Base-by-base conservation (phyloP, 2,113 vertebrate species). In the Pholis gunnellus region DNA sequence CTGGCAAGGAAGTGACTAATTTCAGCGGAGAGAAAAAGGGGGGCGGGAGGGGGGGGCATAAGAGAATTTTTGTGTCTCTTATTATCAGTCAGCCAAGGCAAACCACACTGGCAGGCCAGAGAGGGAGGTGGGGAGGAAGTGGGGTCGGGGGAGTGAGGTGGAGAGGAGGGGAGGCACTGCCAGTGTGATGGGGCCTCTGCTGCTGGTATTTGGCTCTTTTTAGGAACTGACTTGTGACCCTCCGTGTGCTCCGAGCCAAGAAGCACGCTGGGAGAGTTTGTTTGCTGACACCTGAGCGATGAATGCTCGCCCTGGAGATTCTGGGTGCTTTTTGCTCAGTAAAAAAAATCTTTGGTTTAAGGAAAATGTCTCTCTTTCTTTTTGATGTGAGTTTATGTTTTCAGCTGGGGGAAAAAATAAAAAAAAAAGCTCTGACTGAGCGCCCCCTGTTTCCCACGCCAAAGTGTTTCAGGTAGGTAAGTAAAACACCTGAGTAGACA, bases 61-160 rank as follows among this genome's bases (percentile, higher is more conserved):
- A 93, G 93, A 93, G 91, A 93, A 93, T 93, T 96, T 96, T 93
- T 94, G 91, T 89, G 93, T 95, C 87, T 95, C 93, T 95, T 95
- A 96, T 97, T 96, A 96, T 96, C 95, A 96, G 92, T 88, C 93
- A 95, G 93, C 93, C 92, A 95, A 96, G 95, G 95, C 91, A 95
- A 96, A 96, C 96, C 95, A 92, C 95, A 95, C 91, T 89, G 90
- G 77, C 92, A 94, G 94, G 92, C 92, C 93, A 92, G 29, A 83
- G 79, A 86, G 82, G 89, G 89, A 36, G 86, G 56, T 83, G 80
- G 18, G 81, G 78, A 84, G 88, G 91, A 91, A 88, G 91, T 93
- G 36, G 48, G 66, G 91, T 34, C 5, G 5, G 34, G 34, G 34
- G 34, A 34, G 34, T 34, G 7, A 27, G 68, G 75, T 78, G 90